These are phyloP conservation scores for Zoanthus sociatus DNA, from an alignment of 92 coral and sea anemone genomes.

Conservation along the genomic window DNA sequence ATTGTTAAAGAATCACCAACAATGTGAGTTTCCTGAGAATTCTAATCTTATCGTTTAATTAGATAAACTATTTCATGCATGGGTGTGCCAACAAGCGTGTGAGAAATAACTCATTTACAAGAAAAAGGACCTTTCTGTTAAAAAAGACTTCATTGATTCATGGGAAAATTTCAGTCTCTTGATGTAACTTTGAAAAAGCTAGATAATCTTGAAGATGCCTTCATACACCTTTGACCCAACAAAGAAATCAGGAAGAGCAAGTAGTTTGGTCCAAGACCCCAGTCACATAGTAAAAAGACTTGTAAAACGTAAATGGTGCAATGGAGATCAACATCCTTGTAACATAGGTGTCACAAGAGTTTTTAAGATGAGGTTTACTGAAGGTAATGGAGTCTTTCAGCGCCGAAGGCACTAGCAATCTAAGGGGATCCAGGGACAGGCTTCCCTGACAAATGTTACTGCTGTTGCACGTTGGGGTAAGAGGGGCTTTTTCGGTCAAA, in stretches of 20 bases:
- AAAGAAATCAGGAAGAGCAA: not conserved
- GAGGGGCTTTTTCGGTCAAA: too few species aligned
- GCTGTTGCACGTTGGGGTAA: too few species aligned
- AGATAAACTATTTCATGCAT: too few species aligned
- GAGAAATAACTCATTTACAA: not conserved
- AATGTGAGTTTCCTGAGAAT: too few species aligned
- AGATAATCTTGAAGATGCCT: not conserved
- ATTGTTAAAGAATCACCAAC: not conserved
- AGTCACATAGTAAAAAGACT: not conserved
- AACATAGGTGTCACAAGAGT: not conserved
- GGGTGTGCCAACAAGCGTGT: not conserved
- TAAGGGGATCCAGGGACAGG: too few species aligned
- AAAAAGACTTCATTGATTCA: not conserved
- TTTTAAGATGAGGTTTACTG: too few species aligned
- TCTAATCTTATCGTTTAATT: too few species aligned
- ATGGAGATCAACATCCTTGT: constrained; percentile 55
- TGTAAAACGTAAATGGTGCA: constrained; percentile 43
- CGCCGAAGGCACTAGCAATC: too few species aligned
- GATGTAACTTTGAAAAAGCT: not conserved
- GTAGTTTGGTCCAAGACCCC: not conserved
- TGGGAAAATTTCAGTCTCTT: not conserved
- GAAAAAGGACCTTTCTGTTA: not conserved
- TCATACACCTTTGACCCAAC: not conserved
- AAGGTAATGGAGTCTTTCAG: too few species aligned
- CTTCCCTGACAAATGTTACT: too few species aligned